Base-by-base conservation (phyloP, 2,888 invertebrate genomes). In the Dasypolia templi region DNA sequence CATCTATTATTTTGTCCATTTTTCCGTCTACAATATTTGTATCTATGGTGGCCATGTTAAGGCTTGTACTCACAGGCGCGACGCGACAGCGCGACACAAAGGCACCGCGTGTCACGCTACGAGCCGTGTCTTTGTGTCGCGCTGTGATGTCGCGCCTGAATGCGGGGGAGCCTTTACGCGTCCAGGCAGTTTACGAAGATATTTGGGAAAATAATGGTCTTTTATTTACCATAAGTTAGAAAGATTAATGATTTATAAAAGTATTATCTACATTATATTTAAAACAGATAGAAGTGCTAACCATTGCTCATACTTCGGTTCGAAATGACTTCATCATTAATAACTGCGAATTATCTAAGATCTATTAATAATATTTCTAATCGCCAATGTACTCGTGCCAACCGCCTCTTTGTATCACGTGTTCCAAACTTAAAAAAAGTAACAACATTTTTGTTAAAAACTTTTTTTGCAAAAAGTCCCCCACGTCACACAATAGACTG, bases 401-500 rank as follows among this genome's bases (percentile, higher is more conserved):
- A 75, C 73, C 71, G 65, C 67, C 74, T 66, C 58, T 77, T 72
- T 76, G 64, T 66, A 83, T 80, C 87, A 92, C 87, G 86, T 83
- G 85, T 84, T 82, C 44, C 71, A 72, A 84, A 84, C 75, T 83
- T 77, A 72, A 77, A 80, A 85, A 88, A 88, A 85, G 22, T 83
- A 68, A 87, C 83, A 90, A 85, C 86, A 84, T 84, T 91, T 89
- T 89, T 90, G 82, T 77, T 69, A 84, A 86, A 85, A 87, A 82
- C 29, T 77, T 79, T 86, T 87, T 87, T 88, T 73, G 72, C 81
- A 78, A 85, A 79, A 75, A 74, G 70, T 79, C 89, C 92, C 92
- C 91, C 88, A 86, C 84, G 84, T 58, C 77, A 86, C 89, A 95
- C 95, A 96, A 96, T 93, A 86, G 93, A 69, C 84, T 86, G 86